Conservation (phyloP, 2,888 invertebrate species). For the Ariolimax columbianus region DNA sequence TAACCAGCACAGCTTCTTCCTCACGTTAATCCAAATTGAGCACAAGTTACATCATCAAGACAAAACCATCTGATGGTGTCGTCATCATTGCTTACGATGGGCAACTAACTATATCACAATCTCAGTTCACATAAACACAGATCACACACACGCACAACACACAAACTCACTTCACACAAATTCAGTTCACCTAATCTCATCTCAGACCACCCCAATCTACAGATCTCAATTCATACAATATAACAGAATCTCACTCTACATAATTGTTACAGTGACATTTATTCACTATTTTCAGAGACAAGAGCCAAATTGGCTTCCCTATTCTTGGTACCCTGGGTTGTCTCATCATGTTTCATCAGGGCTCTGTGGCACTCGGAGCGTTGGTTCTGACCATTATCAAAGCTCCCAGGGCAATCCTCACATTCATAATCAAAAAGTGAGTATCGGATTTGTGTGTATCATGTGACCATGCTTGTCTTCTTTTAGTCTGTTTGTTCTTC, state of each 20-base stretch:
- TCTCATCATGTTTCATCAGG: slow-evolving; percentile 77
- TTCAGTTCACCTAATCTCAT: background rate
- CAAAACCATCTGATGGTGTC: too few relatives aligned
- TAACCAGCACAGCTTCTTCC: too few relatives aligned
- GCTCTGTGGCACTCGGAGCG: slow-evolving; percentile 79
- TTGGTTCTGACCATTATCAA: slow-evolving; percentile 79
- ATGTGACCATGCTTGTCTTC: too few relatives aligned
- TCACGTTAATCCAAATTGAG: background rate
- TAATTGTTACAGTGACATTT: background rate
- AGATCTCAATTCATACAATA: too few relatives aligned
- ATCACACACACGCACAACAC: background rate
- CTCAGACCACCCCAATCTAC: too few relatives aligned
- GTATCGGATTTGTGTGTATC: too few relatives aligned
- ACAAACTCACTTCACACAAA: background rate
- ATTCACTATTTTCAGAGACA: slow-evolving; percentile 46
- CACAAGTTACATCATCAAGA: too few relatives aligned
- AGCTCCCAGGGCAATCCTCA: slow-evolving; percentile 79
- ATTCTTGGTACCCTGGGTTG: slow-evolving; percentile 63
- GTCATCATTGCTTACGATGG: too few relatives aligned
- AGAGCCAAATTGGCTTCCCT: slow-evolving; percentile 49
- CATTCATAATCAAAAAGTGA: slow-evolving; percentile 63
- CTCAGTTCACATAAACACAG: background rate
- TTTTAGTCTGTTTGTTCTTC: too few relatives aligned
- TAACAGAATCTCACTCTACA: too few relatives aligned
- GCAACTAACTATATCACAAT: background rate